Conservation (phyloP, 2,113 vertebrate genomes). For the Tinamus guttatus region DNA sequence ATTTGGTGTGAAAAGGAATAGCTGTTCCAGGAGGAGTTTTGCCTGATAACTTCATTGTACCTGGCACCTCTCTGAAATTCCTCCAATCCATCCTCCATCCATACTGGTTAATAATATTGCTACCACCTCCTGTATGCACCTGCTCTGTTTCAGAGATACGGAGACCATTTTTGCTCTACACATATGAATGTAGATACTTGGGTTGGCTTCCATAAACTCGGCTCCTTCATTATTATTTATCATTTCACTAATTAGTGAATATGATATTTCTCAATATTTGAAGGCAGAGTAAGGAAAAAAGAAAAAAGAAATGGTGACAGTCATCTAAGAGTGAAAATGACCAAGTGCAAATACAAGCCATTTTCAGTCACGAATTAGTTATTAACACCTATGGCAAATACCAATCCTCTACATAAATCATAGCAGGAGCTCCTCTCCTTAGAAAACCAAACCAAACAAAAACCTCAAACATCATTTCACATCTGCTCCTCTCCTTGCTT, state of each 20-base stretch:
- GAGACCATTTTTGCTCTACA: background rate
- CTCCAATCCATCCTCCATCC: background rate
- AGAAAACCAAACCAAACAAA: too few relatives aligned
- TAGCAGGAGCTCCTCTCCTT: background rate
- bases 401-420: background rate
- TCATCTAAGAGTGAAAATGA: background rate
- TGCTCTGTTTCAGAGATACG: background rate
- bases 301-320: background rate
- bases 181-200: rapidly evolving
- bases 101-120: background rate
- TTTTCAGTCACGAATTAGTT: background rate
- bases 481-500: background rate
- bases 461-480: background rate
- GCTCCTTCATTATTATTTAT: background rate
- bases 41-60: background rate
- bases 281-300: background rate
- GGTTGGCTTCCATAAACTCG: background rate
- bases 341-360: background rate
- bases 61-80: background rate
- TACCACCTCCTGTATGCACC: background rate
- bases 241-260: background rate
- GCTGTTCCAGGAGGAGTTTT: background rate
- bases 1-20: background rate
- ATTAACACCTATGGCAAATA: background rate
- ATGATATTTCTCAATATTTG: background rate